A percentile compares a stretch with the other conserved stretches of the same genome.
phyloP scores from a whole-genome alignment of 2,113 vertebrate genomes.

The Falcunculus frontatus region DNA sequence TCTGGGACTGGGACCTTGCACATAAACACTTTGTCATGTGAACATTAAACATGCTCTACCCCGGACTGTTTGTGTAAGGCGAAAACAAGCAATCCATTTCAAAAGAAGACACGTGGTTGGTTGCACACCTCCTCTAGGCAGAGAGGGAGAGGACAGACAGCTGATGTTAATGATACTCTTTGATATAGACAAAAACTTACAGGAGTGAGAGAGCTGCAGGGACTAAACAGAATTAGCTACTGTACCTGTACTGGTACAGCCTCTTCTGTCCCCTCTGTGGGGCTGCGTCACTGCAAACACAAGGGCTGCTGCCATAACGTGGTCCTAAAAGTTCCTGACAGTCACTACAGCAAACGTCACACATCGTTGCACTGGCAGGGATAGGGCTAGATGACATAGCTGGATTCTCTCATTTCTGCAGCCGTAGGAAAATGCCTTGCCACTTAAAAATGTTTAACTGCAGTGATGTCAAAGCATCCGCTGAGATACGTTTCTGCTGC shows the following conservation, averaged over 20 bases:
- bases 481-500: neutral
- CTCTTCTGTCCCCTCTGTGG: neutral
- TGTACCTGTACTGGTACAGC: neutral
- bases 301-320: neutral
- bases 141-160: neutral
- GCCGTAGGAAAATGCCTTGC: neutral
- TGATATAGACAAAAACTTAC: neutral
- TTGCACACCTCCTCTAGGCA: neutral
- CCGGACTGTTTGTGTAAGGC: neutral
- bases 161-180: neutral
- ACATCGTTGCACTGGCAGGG: fast-evolving
- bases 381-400: neutral
- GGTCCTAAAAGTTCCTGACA: neutral
- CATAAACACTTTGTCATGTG: neutral
- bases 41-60: neutral
- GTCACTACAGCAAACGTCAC: neutral
- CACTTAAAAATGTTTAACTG: neutral
- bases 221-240: neutral
- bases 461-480: neutral
- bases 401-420: neutral
- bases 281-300: neutral
- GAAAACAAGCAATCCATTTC: neutral
- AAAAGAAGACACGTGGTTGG: fast-evolving
- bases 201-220: neutral
- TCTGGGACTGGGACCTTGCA: neutral